Percentiles rank a stretch among this genome's conserved stretches.
These are phyloP conservation scores for Didymodactylos carnosus DNA, from an alignment of 2,888 invertebrate genomes.

Conservation along the genomic window DNA sequence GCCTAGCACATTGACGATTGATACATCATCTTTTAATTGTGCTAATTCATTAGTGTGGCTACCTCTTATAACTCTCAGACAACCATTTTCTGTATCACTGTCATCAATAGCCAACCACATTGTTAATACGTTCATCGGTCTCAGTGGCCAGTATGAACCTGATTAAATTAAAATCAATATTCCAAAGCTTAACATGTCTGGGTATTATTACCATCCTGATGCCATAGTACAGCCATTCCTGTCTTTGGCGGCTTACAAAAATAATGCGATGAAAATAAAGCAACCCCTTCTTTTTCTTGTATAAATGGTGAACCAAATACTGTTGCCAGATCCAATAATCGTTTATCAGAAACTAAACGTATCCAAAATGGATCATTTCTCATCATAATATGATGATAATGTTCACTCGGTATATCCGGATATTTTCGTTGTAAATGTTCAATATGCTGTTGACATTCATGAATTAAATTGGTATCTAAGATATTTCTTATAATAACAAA, in stretches of 20 bases:
- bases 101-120: slow-evolving; percentile 24
- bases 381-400: not conserved
- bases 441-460: not conserved
- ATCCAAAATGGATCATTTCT: not conserved
- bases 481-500: not conserved
- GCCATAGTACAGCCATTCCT: not conserved
- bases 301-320: not conserved
- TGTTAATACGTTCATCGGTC: slow-evolving; percentile 17
- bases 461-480: not conserved
- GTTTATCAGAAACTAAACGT: not conserved
- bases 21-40: not conserved
- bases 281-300: not conserved
- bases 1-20: not conserved
- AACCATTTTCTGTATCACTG: slow-evolving; percentile 22
- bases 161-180: no score
- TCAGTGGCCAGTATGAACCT: not conserved
- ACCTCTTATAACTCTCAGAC: slow-evolving; percentile 23
- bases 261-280: not conserved
- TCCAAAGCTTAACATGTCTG: no score
- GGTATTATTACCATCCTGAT: not conserved
- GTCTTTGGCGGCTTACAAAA: not conserved
- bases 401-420: not conserved
- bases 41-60: not conserved
- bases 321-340: not conserved
- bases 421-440: not conserved